phyloP scores from a whole-genome alignment of 1,140 invertebrate genomes.

The Triops longicaudatus region DNA sequence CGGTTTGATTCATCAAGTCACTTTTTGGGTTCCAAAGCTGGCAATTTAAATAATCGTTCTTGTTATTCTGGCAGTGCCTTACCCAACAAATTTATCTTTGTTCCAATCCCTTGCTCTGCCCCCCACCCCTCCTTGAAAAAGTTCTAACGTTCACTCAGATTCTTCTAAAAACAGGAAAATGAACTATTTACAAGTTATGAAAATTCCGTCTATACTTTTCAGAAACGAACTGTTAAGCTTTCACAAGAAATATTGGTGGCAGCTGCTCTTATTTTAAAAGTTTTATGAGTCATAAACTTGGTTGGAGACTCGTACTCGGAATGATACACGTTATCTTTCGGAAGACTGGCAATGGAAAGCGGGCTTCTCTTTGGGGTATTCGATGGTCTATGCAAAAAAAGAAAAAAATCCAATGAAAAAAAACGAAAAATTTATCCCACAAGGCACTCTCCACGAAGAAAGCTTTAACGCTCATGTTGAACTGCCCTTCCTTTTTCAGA shows the following conservation, averaged over 20 bases:
- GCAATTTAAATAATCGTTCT: conserved; percentile 1
- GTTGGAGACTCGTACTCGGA: no score
- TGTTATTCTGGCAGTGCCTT: conserved; percentile 10
- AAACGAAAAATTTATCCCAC: not conserved
- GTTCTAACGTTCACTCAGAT: not conserved
- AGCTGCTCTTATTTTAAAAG: not conserved
- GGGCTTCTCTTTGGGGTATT: not conserved
- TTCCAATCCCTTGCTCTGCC: not conserved
- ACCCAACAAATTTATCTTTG: not conserved
- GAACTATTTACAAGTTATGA: not conserved
- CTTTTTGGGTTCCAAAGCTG: not conserved
- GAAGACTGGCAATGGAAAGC: not conserved
- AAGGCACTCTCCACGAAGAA: not conserved
- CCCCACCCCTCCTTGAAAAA: not conserved
- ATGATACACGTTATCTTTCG: no score
- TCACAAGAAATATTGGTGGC: not conserved
- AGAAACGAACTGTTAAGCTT: not conserved
- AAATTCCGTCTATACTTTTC: not conserved
- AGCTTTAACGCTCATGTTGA: not conserved
- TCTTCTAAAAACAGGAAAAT: not conserved
- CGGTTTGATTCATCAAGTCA: not conserved
- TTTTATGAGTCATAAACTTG: not conserved
- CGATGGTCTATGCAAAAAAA: conserved; percentile 15
- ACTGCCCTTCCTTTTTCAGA: conserved; percentile 15
- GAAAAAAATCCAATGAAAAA: not conserved